Evolutionary conservation across 2,888 invertebrate genomes (phyloP).

Genomic region (Steinernema scapterisci): DNA sequence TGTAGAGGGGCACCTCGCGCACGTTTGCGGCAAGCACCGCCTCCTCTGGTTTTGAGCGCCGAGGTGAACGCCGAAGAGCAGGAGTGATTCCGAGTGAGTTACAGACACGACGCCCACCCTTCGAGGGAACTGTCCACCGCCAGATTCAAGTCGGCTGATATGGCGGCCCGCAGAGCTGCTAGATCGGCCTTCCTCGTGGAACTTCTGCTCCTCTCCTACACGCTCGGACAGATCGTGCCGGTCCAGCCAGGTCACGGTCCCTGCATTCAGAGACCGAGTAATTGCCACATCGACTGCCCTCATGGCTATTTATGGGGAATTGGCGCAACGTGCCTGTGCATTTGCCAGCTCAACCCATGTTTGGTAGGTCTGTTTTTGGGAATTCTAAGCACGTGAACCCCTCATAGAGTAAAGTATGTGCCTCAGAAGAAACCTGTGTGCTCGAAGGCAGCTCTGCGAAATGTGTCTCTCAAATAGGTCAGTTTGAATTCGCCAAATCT

Average conservation of each 20-base stretch:
- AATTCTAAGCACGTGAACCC: background rate
- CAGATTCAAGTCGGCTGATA: constrained; percentile 14
- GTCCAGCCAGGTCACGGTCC: constrained; percentile 36
- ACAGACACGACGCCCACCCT: background rate
- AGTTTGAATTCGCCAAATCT: constrained; percentile 26
- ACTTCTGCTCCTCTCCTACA: constrained; percentile 17
- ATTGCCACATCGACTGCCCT: constrained; percentile 52
- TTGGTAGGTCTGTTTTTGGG: constrained; percentile 43
- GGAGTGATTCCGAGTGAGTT: constrained; percentile 16
- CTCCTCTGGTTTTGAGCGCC: constrained; percentile 23
- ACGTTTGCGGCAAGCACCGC: constrained; percentile 23
- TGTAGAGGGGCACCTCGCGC: constrained; percentile 13
- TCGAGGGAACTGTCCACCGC: constrained; percentile 2
- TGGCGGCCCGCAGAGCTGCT: constrained; percentile 31
- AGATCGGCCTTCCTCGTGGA: background rate
- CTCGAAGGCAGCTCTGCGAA: constrained; percentile 44
- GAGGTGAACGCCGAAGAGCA: background rate
- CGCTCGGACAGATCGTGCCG: constrained; percentile 15
- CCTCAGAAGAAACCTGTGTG: constrained; percentile 50
- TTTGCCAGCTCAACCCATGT: constrained; percentile 55
- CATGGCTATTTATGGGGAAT: constrained; percentile 51
- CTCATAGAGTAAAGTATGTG: constrained; percentile 50
- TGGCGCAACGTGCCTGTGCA: constrained; percentile 41
- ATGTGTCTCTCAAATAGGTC: constrained; percentile 53
- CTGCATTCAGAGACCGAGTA: constrained; percentile 44